Percentiles rank a stretch among this genome's conserved stretches.
Evolutionary conservation across 2,888 invertebrate species (phyloP).

Genomic region (Mythimna albipuncta): DNA sequence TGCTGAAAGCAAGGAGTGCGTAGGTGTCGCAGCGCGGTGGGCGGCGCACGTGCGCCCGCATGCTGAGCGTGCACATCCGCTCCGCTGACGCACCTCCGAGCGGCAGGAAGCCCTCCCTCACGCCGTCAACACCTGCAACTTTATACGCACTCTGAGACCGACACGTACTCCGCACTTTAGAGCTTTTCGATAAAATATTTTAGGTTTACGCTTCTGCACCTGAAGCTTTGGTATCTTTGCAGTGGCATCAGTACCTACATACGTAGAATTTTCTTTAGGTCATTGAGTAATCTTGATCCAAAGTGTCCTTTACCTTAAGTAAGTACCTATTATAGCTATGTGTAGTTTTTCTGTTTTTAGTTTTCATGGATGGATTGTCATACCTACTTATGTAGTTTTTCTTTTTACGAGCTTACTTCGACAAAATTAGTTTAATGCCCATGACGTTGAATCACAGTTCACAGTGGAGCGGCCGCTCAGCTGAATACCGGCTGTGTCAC

Average conservation of each 20-base stretch:
- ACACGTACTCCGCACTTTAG: background rate
- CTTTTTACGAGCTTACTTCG: background rate
- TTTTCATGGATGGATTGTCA: no score
- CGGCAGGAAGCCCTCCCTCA: conserved; percentile 32
- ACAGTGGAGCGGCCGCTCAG: background rate
- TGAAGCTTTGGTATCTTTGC: background rate
- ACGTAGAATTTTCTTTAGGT: background rate
- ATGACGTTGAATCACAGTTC: conserved; percentile 10
- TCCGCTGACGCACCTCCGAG: conserved; percentile 65
- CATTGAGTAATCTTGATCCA: background rate
- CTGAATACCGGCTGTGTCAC: conserved; percentile 6
- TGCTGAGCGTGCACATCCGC: conserved; percentile 65
- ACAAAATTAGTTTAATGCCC: conserved; percentile 26
- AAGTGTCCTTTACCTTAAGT: background rate
- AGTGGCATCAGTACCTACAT: background rate
- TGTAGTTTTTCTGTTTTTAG: no score
- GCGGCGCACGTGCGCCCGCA: conserved; percentile 62
- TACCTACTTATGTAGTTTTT: no score
- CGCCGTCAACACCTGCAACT: conserved; percentile 6
- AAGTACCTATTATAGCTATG: background rate
- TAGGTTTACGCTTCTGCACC: background rate
- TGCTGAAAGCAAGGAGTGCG: background rate
- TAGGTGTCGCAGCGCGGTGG: background rate
- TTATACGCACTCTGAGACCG: background rate
- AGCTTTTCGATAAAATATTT: background rate